Evolutionary conservation across 2,888 invertebrate species (phyloP).

Genomic region (Gisinianus flammeolus): DNA sequence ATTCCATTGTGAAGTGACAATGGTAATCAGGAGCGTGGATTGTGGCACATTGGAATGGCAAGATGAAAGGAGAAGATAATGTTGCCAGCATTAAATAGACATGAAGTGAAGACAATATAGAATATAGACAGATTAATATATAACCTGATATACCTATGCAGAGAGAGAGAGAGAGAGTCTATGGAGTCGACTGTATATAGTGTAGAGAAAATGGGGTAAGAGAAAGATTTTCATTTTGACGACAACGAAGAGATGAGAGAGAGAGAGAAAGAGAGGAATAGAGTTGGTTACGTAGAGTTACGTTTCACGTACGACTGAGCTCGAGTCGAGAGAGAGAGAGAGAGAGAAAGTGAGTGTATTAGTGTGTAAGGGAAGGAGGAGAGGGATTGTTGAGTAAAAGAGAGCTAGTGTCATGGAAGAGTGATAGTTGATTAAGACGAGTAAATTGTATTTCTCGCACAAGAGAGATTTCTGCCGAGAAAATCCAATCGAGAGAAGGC

Average conservation of each 20-base stretch:
- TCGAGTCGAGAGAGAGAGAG: too few relatives aligned
- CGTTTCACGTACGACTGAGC: background rate
- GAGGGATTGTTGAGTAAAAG: background rate
- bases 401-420: slow-evolving; percentile 39
- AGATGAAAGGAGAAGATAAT: background rate
- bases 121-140: background rate
- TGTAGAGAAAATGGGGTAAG: slow-evolving; percentile 8
- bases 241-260: slow-evolving; percentile 22
- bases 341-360: too few relatives aligned
- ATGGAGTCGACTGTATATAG: background rate
- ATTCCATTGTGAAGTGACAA: too few relatives aligned
- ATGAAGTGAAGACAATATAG: background rate
- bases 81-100: slow-evolving; percentile 6
- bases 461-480: slow-evolving; percentile 22
- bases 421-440: slow-evolving; percentile 46
- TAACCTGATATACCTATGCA: background rate
- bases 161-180: background rate
- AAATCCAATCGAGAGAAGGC: slow-evolving; percentile 34
- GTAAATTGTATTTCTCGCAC: slow-evolving; percentile 47
- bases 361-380: background rate
- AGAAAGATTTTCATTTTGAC: slow-evolving; percentile 40
- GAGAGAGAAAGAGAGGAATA: slow-evolving; percentile 4
- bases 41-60: background rate
- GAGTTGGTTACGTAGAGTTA: slow-evolving; percentile 8
- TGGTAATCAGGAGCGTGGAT: background rate